Base-by-base conservation (phyloP, 2,888 invertebrate genomes). In the Latrodectus hesperus region DNA sequence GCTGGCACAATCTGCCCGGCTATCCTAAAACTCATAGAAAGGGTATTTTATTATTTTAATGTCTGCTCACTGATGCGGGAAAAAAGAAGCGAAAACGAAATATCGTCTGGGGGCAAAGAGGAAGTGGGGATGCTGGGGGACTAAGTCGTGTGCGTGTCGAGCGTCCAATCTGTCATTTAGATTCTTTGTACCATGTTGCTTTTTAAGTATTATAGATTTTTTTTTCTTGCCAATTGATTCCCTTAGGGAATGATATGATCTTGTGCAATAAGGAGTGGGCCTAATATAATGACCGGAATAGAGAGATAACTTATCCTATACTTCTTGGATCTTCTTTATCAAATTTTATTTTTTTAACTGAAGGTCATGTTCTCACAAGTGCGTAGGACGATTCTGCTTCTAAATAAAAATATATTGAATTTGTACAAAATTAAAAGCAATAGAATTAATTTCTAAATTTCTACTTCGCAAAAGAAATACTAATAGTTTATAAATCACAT, bases 71-170 rank as follows among this genome's bases (percentile, higher is more conserved):
- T 65, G 76, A 81, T 75, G 86, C 86, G 77, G 77, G 67, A 49
- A 86, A 85, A 72, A 71, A 49, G 68, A 81, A 38, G 67, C 64
- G 76, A 49, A 72, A 38, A 16, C 16, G 64, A 75, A n/a, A 49
- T n/a, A 60, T 14, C 55, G 26, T 64, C 26, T 60, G 64, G 77
- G 49, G 71, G 68, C 17, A 65, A 80, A 81, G 53, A 81, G 80
- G 86, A 81, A 86, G 64, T 81, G 53, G 84, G 76, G 74, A 17
- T 22, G 26, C n/a, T 12, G 17, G 38, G 17, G 22, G 26, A 52
- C 78, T 75, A 64, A 75, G 86, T 86, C 86, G 86, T 86, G 86
- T 86, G 86, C 81, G 86, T 86, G 86, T 86, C 86, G 77, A 73
- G 49, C 86, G 86, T 77, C 77, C 67, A 51, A 81, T 72, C 76